These are phyloP conservation scores for Podarcis muralis DNA, from an alignment of 2,113 vertebrate species.

Conservation along the genomic window DNA sequence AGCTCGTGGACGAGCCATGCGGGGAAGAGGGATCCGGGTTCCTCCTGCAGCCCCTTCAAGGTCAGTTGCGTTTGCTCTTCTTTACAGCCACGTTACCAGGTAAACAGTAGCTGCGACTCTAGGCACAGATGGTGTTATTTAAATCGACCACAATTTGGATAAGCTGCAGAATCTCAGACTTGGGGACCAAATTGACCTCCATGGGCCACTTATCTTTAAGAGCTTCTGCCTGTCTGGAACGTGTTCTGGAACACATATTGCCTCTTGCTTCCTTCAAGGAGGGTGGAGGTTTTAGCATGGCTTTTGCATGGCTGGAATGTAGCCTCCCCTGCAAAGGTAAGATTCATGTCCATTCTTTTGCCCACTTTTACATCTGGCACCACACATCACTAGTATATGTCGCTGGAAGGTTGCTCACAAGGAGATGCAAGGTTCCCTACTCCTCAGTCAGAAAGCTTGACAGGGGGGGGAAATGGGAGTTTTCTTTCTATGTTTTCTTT, in stretches of 20 bases:
- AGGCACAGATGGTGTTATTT: neutral
- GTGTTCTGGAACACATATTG: too few relatives aligned
- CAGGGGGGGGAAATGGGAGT: too few relatives aligned
- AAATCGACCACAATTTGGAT: neutral
- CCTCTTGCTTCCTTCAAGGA: too few relatives aligned
- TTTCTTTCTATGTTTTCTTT: neutral
- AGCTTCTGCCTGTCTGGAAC: too few relatives aligned
- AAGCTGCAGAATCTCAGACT: too few relatives aligned
- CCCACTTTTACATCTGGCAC: too few relatives aligned
- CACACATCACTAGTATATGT: too few relatives aligned
- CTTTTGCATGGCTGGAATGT: neutral
- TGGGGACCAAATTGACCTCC: too few relatives aligned
- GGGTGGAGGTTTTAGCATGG: too few relatives aligned
- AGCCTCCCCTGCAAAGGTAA: neutral
- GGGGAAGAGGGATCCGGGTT: conserved; percentile 85
- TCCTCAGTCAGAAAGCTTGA: neutral
- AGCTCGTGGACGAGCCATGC: conserved; percentile 82
- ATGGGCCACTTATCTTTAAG: too few relatives aligned
- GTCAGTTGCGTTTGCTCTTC: conserved; percentile 66
- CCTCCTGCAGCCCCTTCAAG: conserved; percentile 82
- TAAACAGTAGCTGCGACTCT: neutral
- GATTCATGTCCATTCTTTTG: neutral
- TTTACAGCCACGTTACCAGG: neutral
- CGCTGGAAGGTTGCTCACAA: too few relatives aligned
- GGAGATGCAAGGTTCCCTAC: too few relatives aligned